phyloP scores from a whole-genome alignment of 2,888 invertebrate genomes.

The Suillia variegata region DNA sequence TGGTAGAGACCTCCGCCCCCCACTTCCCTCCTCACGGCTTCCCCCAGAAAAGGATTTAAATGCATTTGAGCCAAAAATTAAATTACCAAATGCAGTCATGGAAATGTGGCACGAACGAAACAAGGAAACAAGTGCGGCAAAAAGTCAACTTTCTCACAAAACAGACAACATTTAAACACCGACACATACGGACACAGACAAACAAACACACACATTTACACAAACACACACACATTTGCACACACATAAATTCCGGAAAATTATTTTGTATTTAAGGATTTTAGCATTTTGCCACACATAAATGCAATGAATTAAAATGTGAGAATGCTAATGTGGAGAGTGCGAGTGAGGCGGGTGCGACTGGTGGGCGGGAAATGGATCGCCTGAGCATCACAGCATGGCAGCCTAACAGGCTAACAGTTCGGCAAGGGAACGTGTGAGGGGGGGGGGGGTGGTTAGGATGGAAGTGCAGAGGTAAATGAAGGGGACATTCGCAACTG shows the following conservation, averaged over 20 bases:
- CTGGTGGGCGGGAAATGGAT: background rate
- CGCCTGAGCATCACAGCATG: too few relatives aligned
- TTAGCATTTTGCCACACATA: conserved; percentile 22
- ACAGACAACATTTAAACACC: background rate
- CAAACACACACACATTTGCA: background rate
- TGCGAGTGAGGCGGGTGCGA: background rate
- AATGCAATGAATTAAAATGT: conserved; percentile 38
- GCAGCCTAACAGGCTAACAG: too few relatives aligned
- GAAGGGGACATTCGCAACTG: too few relatives aligned
- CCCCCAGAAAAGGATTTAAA: conserved; percentile 8
- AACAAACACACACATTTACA: background rate
- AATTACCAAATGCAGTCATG: conserved; percentile 13
- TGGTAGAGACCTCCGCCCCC: too few relatives aligned
- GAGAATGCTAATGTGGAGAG: conserved; percentile 28
- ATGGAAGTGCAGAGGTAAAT: too few relatives aligned
- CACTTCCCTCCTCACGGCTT: too few relatives aligned
- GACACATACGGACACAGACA: background rate
- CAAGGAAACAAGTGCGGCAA: conserved; percentile 3
- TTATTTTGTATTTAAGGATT: conserved; percentile 33
- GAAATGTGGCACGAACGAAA: background rate
- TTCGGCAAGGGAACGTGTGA: background rate
- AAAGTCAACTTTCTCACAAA: conserved; percentile 17
- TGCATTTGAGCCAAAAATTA: conserved; percentile 20
- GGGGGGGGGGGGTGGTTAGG: conserved; percentile 1
- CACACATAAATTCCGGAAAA: conserved; percentile 24